phyloP scores from a whole-genome alignment of 2,113 vertebrate genomes.

The Loxodonta africana region DNA sequence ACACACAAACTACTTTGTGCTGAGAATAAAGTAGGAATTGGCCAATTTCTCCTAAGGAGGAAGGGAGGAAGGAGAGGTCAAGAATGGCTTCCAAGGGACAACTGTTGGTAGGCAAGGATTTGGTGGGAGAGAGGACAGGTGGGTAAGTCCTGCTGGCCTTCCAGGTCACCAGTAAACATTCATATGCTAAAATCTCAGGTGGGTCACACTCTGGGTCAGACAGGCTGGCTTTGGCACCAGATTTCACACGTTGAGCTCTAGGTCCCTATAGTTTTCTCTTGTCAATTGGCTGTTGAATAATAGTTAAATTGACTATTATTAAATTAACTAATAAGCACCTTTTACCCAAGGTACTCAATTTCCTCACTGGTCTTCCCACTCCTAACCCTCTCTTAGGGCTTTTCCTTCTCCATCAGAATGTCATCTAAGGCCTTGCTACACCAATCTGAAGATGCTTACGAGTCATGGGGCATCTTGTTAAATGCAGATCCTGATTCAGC shows the following conservation, averaged over 20 bases:
- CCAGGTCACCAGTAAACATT: background rate
- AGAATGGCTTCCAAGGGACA: conserved; percentile 15
- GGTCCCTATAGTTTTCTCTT: conserved; percentile 5
- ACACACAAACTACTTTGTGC: conserved; percentile 62
- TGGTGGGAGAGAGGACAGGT: background rate
- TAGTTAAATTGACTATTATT: background rate
- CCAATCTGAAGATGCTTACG: background rate
- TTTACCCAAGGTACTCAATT: background rate
- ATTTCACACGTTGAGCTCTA: background rate
- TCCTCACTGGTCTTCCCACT: background rate
- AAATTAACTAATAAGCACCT: background rate
- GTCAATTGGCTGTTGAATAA: conserved; percentile 10
- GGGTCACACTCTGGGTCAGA: background rate
- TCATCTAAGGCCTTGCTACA: background rate
- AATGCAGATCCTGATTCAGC: background rate
- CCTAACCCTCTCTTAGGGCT: background rate
- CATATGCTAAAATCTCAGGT: background rate
- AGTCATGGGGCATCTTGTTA: background rate
- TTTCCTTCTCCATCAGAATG: background rate
- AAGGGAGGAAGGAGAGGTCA: background rate
- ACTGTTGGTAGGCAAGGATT: background rate
- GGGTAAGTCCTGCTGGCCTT: background rate
- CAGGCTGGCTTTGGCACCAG: background rate
- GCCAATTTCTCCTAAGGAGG: conserved; percentile 59
- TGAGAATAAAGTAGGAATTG: conserved; percentile 69